These are phyloP conservation scores for Camponotus pennsylvanicus DNA, from an alignment of 1,140 invertebrate species.

Conservation along the genomic window DNA sequence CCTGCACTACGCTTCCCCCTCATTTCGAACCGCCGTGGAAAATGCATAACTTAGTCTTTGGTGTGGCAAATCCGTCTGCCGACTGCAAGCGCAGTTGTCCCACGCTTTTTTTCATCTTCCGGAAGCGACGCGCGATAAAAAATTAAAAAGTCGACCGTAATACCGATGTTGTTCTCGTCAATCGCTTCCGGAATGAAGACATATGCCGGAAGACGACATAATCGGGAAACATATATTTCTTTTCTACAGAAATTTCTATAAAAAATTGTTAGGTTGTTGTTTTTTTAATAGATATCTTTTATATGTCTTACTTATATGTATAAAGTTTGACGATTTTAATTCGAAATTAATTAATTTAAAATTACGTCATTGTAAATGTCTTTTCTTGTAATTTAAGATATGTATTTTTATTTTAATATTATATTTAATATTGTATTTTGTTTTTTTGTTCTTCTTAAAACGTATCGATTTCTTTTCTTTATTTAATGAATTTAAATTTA, in stretches of 20 bases:
- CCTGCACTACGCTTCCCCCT: conserved; percentile 39
- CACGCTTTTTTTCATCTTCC: conserved; percentile 50
- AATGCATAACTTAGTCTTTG: conserved; percentile 39
- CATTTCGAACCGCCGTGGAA: conserved; percentile 33
- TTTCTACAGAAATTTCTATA: neutral
- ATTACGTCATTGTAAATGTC: neutral
- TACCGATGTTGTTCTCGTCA: conserved; percentile 42
- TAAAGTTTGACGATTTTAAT: neutral
- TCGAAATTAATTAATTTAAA: too few species aligned
- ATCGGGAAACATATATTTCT: neutral
- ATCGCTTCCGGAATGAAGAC: conserved; percentile 45
- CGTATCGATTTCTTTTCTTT: neutral
- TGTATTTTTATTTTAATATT: neutral
- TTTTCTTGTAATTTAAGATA: neutral
- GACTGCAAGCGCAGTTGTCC: conserved; percentile 18
- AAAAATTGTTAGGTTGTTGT: too few species aligned
- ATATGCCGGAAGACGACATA: conserved; percentile 33
- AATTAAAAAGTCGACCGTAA: conserved; percentile 40
- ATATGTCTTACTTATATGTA: neutral
- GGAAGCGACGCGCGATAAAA: conserved; percentile 39
- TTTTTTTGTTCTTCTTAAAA: neutral
- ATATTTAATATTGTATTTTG: neutral
- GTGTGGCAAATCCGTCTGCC: conserved; percentile 6
- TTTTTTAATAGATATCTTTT: neutral
- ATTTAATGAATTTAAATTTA: neutral